Evolutionary conservation across 2,888 invertebrate species (phyloP), one percentile per base, ranked within the genome.

Genomic region (Lordiphosa andalusiaca): DNA sequence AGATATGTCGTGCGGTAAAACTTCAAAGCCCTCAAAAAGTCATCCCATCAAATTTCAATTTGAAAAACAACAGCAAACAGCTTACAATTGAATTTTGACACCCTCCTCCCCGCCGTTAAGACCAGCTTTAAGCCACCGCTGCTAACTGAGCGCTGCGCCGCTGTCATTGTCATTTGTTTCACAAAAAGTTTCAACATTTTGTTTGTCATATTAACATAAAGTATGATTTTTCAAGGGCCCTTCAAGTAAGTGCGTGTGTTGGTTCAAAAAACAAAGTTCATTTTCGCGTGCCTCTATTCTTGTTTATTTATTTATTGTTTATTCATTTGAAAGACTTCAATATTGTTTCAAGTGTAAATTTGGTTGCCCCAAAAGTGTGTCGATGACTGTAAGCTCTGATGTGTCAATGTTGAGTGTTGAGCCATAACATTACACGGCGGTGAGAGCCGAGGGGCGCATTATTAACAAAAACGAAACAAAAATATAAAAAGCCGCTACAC

Each of bases 151-250:
- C 63, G 52, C 25, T 25, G 25, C 25, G 25, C 25, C 3, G 25
- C 25, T 69, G 60, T 65, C 67, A 66, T 56, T 69, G 72, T 76
- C 59, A 47, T 55, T 55, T 71, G 73, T 71, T 62, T 64, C 52
- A 42, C 51, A 66, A 53, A 49, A 73, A 58, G 55, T 74, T 72
- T 74, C 72, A 75, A 68, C 85, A 80, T 80, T 75, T 72, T 72
- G 85, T 85, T 80, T 85, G 80, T 85, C 85, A 80, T 84, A 80
- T 83, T 68, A 72, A 76, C 82, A 59, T 77, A 68, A 63, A 85
- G 85, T 80, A 75, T 83, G 83, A 85, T 72, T 85, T 75, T 63
- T 83, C 68, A 67, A 80, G 85, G 72, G 81, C 65, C 75, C 55
- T 66, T 49, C 53, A 42, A 60, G 65, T 56, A 42, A 60, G 65